Evolutionary conservation across 2,888 invertebrate genomes (phyloP).

Genomic region (Drosophila fulvimacula): DNA sequence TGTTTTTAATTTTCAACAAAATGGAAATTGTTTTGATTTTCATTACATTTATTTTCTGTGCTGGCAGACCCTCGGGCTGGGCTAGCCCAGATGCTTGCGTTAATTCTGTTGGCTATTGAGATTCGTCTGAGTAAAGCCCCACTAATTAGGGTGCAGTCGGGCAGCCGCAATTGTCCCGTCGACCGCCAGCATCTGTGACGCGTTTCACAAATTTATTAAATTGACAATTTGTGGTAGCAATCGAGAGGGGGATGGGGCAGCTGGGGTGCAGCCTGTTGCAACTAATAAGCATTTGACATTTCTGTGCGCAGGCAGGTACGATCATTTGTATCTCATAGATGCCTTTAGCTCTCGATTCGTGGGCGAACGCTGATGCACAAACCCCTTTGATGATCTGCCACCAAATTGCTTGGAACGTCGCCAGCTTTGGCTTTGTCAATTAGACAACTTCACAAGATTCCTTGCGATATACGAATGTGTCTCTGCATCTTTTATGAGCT

Average conservation of each 20-base stretch:
- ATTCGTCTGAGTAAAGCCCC: slow-evolving; percentile 47
- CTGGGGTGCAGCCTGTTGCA: slow-evolving; percentile 25
- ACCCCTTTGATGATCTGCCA: slow-evolving; percentile 75
- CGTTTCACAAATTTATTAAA: slow-evolving; percentile 65
- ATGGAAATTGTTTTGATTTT: background rate
- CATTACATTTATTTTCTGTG: background rate
- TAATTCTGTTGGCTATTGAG: slow-evolving; percentile 28
- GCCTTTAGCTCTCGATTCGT: slow-evolving; percentile 53
- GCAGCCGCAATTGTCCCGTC: slow-evolving; percentile 45
- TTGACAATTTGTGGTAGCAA: slow-evolving; percentile 64
- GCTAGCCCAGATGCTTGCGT: slow-evolving; percentile 19
- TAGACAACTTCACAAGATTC: slow-evolving; percentile 75
- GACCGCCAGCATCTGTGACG: slow-evolving; percentile 36
- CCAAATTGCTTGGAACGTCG: slow-evolving; percentile 65
- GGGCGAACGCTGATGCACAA: slow-evolving; percentile 53
- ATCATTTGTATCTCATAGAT: slow-evolving; percentile 28
- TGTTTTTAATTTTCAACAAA: background rate
- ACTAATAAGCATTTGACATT: slow-evolving; percentile 80
- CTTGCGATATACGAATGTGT: slow-evolving; percentile 62
- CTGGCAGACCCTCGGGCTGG: background rate
- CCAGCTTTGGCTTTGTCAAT: slow-evolving; percentile 80
- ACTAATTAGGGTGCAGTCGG: slow-evolving; percentile 71
- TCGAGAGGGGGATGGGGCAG: slow-evolving; percentile 1
- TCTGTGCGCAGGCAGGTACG: slow-evolving; percentile 54
- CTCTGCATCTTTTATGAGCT: slow-evolving; percentile 21